phyloP scores from a whole-genome alignment of 2,888 invertebrate genomes.

The Loripinus fragilis region DNA sequence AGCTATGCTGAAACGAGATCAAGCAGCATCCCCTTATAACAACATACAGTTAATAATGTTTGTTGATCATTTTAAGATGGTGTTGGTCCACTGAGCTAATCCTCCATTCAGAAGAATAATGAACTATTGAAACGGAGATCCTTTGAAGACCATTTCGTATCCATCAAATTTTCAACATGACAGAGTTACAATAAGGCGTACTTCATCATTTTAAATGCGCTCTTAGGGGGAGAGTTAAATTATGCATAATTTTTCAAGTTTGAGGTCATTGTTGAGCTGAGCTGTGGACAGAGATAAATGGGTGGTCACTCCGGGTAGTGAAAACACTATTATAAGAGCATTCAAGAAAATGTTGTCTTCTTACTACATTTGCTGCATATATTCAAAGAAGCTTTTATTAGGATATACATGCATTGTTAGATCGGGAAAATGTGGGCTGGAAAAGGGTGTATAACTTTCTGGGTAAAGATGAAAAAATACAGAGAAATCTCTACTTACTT shows the following conservation, averaged over 20 bases:
- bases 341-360: too few relatives aligned
- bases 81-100: constrained; percentile 3
- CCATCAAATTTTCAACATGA: constrained; percentile 1
- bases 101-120: neutral
- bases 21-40: too few relatives aligned
- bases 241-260: constrained; percentile 10
- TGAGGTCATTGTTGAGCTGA: neutral
- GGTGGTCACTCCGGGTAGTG: neutral
- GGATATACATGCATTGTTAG: too few relatives aligned
- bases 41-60: too few relatives aligned
- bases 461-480: too few relatives aligned
- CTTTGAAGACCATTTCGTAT: constrained; percentile 8
- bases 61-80: neutral
- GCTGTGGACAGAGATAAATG: constrained; percentile 13
- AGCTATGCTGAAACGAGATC: too few relatives aligned
- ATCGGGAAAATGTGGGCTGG: too few relatives aligned
- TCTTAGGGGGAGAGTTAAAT: constrained; percentile 4
- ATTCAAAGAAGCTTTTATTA: too few relatives aligned
- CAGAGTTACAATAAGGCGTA: neutral
- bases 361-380: too few relatives aligned
- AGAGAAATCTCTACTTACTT: too few relatives aligned
- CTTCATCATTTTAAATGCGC: neutral
- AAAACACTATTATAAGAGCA: neutral
- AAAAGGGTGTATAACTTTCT: too few relatives aligned
- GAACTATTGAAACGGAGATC: constrained; percentile 1